Conservation (phyloP, 2,888 invertebrate species). For the Campopleginae sp. region DNA sequence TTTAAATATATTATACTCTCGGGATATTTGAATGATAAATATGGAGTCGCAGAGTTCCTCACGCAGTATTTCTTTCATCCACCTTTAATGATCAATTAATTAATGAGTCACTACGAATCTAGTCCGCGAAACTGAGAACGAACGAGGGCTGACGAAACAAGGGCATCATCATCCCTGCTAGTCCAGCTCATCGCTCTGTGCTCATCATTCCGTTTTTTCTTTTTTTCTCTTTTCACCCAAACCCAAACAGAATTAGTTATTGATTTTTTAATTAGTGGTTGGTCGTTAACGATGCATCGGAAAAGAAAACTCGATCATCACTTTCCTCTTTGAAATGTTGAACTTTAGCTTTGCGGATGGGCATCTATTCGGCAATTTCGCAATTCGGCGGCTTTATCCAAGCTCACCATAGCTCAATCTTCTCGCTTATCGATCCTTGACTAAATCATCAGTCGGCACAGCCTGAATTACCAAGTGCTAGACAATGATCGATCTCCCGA, state of each 20-base stretch:
- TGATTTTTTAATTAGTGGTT: neutral
- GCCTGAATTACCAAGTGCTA: conserved; percentile 14
- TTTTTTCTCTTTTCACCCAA: neutral
- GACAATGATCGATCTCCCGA: conserved; percentile 27
- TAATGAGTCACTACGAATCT: neutral
- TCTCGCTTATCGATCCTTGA: conserved; percentile 49
- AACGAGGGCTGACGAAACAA: neutral
- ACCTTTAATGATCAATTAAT: neutral
- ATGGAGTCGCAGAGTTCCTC: neutral
- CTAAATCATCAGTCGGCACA: conserved; percentile 51
- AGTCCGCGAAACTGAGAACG: neutral
- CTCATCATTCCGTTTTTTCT: no score
- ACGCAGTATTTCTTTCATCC: neutral
- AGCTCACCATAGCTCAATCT: conserved; percentile 29
- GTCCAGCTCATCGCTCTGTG: neutral
- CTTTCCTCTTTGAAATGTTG: neutral
- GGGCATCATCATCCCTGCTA: no score
- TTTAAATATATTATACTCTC: neutral
- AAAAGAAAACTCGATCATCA: neutral
- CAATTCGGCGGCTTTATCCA: neutral
- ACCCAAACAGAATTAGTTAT: neutral
- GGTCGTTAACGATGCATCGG: no score
- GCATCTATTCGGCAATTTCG: no score
- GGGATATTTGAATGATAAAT: neutral
- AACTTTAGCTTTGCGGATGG: neutral